Evolutionary conservation across 1,140 invertebrate species (phyloP), one percentile per base, ranked within the genome.

Genomic region (Lethocerus indicus): DNA sequence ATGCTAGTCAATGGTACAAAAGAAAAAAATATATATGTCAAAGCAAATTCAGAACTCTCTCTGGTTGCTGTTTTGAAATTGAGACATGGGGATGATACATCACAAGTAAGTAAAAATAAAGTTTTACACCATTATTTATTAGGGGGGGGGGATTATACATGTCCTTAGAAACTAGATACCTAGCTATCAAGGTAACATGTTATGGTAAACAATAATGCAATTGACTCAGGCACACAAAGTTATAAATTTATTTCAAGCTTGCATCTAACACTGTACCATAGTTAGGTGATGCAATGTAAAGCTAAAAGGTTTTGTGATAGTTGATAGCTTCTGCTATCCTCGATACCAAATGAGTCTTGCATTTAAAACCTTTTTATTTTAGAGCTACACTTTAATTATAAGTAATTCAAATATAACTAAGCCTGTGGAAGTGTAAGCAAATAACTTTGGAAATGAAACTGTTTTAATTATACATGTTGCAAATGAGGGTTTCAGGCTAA

Each of bases 1-100:
- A 87, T 87, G 67, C 68, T 97, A 50, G 90, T 96, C 1, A 97
- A 95, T 69, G 92, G 92, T 47, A 94, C 91, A 20, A 96, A 96
- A 68, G 93, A 97, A 67, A 96, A 95, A 66, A 96, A 96, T 68
- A 80, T 87, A 20, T 84, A 87, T 58, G 92, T 98, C 2, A 87
- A 88, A 63, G 83, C 87, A 1, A 87, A 89, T 66, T 87, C 90
- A 50, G 93, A 96, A 73, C 76, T 85, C 54, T 90, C 92, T 12
- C 69, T 97, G 21, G 79, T 94, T 36, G 76, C 81, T 41, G 73
- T 96, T 51, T 70, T 97, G 29, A 75, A 79, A 55, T 68, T 96
- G 52, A 75, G 81, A 56, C 69, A 81, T 54, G 80, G 81, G 40
- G 82, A 91, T 56, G 67, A 73, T 49, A 75, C 78, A 54, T 74